Evolutionary conservation across 2,888 invertebrate genomes (phyloP), one percentile per base, ranked within the genome.

Genomic region (Synanthedon myopaeformis): DNA sequence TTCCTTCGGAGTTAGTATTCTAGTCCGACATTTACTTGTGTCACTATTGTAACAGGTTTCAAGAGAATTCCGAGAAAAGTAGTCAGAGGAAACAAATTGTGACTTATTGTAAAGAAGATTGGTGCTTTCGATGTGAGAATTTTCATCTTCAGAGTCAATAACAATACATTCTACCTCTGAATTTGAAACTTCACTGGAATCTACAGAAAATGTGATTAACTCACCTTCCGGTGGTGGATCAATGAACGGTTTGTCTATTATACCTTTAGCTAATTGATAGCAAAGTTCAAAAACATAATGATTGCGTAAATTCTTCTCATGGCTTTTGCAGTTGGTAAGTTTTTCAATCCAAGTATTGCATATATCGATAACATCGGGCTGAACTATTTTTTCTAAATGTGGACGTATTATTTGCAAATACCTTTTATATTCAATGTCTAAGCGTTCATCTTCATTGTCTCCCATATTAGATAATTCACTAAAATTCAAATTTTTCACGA

Each of bases 341-440:
- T 75, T 75, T 54, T 76, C 69, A n/a, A 87, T 78, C 86, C 86
- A 87, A 3, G 76, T 68, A 54, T 79, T 77, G 57, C 86, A 86
- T 4, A 79, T 64, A 23, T 71, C 65, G 5, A 80, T 76, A 4
- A 75, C 65, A 42, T 78, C 68, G 50, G 72, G 58, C 50, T 84
- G 74, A 3, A 67, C 61, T 10, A 86, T 58, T 57, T 81, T 78
- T 13, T 61, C 64, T 42, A 86, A 61, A 59, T 82, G 79, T 1
- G 83, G 79, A 55, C 74, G 63, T 59, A 86, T 61, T 41, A 86
- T 78, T 66, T 85, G 74, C 53, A 84, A 65, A 56, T 83, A 83
- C 42, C 79, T 69, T 65, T 77, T 82, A 56, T 70, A 86, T 64
- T 84, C 84, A 35, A 67, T 57, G 56, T 87, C 86, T 5, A 82